Conservation (phyloP, 2,888 invertebrate species). For the Hipparchia sbordonii region DNA sequence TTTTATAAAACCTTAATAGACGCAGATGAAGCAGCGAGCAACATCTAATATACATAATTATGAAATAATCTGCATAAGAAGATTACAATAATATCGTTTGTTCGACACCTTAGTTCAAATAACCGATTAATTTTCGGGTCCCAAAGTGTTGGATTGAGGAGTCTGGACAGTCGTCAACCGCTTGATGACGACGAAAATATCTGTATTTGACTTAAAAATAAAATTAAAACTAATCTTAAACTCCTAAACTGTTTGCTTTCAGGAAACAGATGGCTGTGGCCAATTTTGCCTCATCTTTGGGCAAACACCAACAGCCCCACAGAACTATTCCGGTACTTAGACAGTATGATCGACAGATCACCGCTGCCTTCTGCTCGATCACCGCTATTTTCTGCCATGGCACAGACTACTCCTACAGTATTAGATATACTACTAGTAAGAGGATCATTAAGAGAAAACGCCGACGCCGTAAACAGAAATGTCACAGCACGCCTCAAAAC, state of each 20-base stretch:
- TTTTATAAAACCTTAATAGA: no score
- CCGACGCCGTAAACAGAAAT: constrained; percentile 86
- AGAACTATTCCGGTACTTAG: constrained; percentile 68
- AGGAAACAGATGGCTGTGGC: constrained; percentile 85
- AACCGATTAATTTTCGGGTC: no score
- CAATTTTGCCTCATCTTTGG: constrained; percentile 85
- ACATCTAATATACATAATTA: no score
- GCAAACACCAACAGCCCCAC: constrained; percentile 79
- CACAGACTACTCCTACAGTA: constrained; percentile 87
- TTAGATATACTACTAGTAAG: constrained; percentile 84
- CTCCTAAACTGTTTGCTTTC: constrained; percentile 41
- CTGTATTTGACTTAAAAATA: no score
- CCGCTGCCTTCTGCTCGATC: constrained; percentile 68
- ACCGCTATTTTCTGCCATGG: constrained; percentile 87
- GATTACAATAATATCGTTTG: no score
- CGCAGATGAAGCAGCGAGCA: no score
- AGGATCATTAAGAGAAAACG: constrained; percentile 85
- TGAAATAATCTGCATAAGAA: no score
- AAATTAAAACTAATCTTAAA: no score
- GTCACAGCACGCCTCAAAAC: constrained; percentile 86
- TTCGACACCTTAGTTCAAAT: no score
- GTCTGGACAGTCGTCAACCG: no score
- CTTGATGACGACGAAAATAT: no score
- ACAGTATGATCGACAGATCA: constrained; percentile 65
- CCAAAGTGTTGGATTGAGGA: no score